phyloP scores from a whole-genome alignment of 2,888 invertebrate genomes.

The Oligia fasciuncula region DNA sequence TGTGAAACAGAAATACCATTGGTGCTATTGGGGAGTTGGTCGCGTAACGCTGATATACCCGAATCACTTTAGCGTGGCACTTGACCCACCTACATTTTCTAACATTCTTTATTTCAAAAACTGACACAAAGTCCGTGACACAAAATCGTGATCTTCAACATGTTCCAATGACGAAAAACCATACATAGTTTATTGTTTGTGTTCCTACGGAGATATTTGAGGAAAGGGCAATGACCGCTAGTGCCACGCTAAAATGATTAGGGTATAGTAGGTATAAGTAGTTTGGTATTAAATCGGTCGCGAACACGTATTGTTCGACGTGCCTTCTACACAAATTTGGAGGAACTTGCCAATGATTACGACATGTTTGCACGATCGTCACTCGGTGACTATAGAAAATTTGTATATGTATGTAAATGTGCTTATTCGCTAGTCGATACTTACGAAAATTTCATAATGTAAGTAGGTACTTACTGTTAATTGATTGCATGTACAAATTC shows the following conservation, averaged over 20 bases:
- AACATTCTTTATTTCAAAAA: not conserved
- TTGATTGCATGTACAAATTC: conserved; percentile 4
- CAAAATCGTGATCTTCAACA: not conserved
- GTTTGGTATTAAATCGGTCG: conserved; percentile 35
- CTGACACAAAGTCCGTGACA: not conserved
- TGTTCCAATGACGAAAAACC: not conserved
- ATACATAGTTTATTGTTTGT: not conserved
- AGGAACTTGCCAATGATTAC: conserved; percentile 51
- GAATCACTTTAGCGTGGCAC: not conserved
- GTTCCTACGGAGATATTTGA: not conserved
- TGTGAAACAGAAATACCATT: conserved; percentile 47
- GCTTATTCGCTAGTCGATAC: conserved; percentile 7
- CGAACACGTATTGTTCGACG: conserved; percentile 23
- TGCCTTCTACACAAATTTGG: conserved; percentile 36
- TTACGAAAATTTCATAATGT: conserved; percentile 7
- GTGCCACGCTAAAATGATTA: not conserved
- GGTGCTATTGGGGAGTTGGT: conserved; percentile 5
- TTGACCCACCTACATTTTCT: not conserved
- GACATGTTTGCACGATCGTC: conserved; percentile 41
- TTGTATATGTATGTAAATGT: not conserved
- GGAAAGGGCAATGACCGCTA: not conserved
- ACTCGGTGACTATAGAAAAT: conserved; percentile 14
- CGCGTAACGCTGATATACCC: conserved; percentile 19
- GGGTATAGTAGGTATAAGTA: not conserved
- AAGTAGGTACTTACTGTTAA: not conserved